Base-by-base conservation (phyloP, 1,140 invertebrate species). In the Leptonema lineaticorne region DNA sequence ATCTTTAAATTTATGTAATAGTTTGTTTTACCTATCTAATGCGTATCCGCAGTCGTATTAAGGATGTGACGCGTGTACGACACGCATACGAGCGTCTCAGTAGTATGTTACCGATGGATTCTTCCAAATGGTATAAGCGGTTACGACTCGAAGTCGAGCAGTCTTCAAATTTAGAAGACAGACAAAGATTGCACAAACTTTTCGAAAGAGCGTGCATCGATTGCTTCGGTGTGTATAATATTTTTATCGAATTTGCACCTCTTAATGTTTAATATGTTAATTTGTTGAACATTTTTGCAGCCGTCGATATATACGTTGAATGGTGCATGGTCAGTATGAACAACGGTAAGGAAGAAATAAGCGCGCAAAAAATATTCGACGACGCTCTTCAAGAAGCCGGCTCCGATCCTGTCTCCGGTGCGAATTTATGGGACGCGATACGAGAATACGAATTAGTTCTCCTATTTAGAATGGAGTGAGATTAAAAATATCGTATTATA, bases 261-360 rank as follows among this genome's bases (percentile, higher is more conserved):
- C 7, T 50, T 14, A 8, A 11, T 50, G 18, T 50, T 14, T 4
- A 24, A 24, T 57, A 57, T 6, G 20, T n/a, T 22, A 9, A 24
- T n/a, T 57, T 26, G 53, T 22, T 4, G 7, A 22, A 27, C 20
- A 16, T 60, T 7, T 28, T 58, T 41, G 37, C 28, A 72, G 71
- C 68, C 8, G 45, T 63, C 5, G 62, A 68, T 45, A 69, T 72
- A 16, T 72, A 69, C 64, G 65, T 59, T 30, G 68, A 73, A 30
- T 73, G 71, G 71, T 73, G 68, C 26, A 60, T 62, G 20, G 68
- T 66, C 65, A 73, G 71, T 46, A 60, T 70, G 60, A 63, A 66
- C 1, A 64, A 62, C 26, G 53, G 62, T 11, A 53, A 69, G 1
- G 71, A 60, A 8, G 65, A 73, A 62, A 57, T 41, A 26, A 68